A percentile compares a stretch with the other conserved stretches of the same genome.
phyloP scores from a whole-genome alignment of 2,888 invertebrate species.

The Leptodirus hochenwartii region DNA sequence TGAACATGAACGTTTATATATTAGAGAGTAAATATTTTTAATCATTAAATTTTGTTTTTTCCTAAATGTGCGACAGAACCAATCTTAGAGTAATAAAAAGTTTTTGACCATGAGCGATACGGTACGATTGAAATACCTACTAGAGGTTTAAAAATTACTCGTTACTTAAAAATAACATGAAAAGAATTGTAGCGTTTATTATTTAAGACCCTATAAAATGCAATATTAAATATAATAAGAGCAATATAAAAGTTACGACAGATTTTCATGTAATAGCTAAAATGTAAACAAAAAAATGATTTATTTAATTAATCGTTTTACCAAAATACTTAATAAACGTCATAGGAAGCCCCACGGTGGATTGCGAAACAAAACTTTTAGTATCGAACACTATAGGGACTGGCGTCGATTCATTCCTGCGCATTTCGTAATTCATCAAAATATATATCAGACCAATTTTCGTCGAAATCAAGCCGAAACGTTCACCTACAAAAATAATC shows the following conservation, averaged over 20 bases:
- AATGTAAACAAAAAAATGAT: neutral
- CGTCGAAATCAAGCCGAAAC: conserved; percentile 22
- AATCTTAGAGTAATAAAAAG: too few species aligned
- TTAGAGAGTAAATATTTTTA: too few species aligned
- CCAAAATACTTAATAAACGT: conserved; percentile 13
- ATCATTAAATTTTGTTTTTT: too few species aligned
- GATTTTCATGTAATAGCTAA: neutral
- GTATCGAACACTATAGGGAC: conserved; percentile 18
- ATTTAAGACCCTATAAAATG: conserved; percentile 17
- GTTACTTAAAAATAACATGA: too few species aligned
- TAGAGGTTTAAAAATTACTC: too few species aligned
- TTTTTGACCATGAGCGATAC: too few species aligned
- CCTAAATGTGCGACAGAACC: too few species aligned
- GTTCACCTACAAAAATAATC: conserved; percentile 19
- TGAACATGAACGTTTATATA: too few species aligned
- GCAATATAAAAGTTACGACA: conserved; percentile 4
- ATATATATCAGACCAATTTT: conserved; percentile 22
- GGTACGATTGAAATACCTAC: too few species aligned
- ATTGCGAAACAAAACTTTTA: conserved; percentile 20
- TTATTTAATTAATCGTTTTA: neutral
- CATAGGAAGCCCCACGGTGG: conserved; percentile 19
- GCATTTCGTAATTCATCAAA: conserved; percentile 18
- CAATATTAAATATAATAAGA: neutral
- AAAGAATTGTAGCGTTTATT: too few species aligned
- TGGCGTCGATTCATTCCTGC: conserved; percentile 18